A percentile compares a stretch with the other conserved stretches of the same genome.
These are phyloP conservation scores for Acleris laterana DNA, from an alignment of 2,888 invertebrate genomes.

Conservation along the genomic window DNA sequence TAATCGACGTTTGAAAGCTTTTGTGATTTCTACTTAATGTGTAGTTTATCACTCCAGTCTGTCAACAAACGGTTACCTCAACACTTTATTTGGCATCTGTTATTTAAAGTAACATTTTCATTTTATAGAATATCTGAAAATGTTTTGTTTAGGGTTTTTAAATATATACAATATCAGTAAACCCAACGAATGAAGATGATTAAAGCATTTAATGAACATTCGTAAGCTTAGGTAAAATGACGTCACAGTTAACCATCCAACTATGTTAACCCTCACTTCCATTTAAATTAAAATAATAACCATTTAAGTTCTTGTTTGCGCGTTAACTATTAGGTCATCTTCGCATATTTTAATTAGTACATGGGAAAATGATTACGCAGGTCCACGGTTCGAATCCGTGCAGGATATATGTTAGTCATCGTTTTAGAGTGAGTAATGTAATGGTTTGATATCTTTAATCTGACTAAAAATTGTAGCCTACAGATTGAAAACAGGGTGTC, in stretches of 20 bases:
- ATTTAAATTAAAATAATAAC: constrained; percentile 11
- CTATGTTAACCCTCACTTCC: constrained; percentile 1
- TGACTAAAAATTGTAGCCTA: constrained; percentile 15
- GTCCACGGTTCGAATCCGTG: constrained; percentile 47
- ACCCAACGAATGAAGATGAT: neutral
- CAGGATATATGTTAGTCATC: constrained; percentile 62
- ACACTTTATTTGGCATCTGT: no score
- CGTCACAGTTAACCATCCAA: constrained; percentile 2
- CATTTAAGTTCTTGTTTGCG: constrained; percentile 2
- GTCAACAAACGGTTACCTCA: neutral
- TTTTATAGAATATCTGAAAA: no score
- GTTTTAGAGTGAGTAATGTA: constrained; percentile 52
- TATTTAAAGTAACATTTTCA: neutral
- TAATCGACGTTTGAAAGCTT: constrained; percentile 34
- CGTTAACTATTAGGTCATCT: constrained; percentile 47
- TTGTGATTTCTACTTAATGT: constrained; percentile 34
- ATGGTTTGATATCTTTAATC: constrained; percentile 29
- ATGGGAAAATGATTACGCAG: constrained; percentile 46
- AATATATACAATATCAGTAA: neutral
- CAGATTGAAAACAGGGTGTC: constrained; percentile 14
- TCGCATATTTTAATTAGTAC: constrained; percentile 41
- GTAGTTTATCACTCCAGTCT: constrained; percentile 8
- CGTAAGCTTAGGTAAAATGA: constrained; percentile 1
- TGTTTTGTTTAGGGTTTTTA: neutral
- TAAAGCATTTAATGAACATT: neutral